Evolutionary conservation across 2,113 vertebrate species (phyloP), one percentile per base, ranked within the genome.

Genomic region (Engystomops pustulosus): DNA sequence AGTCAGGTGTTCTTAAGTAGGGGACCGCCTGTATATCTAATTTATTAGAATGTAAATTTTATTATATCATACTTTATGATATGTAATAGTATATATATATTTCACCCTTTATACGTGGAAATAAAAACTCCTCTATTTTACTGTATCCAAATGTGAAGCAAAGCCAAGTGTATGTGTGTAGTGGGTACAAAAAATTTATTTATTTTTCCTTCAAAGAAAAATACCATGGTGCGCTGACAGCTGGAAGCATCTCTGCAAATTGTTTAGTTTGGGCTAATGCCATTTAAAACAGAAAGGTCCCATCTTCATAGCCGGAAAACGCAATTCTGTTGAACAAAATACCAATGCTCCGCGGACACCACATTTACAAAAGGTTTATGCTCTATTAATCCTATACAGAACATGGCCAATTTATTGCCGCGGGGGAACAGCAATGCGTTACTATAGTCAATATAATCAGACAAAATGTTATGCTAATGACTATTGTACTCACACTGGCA

Each of bases 341-440:
- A 75, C 55, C 70, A 83, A 75, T 65, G 81, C 81, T 84, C 72
- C 49, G 30, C 27, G 58, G 71, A 84, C 81, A 84, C 72, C 81
- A 74, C 34, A 38, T 65, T 76, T 68, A 77, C 58, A 44, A 77
- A 84, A 74, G 60, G 58, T 58, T 84, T 77, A 77, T 77, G 81
- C 81, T 77, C 81, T 84, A 84, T 84, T 77, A 84, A 84, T 76
- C 55, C 70, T 47, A 83, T 23, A 83, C 58, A 83, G 72, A 76
- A 84, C 58, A 75, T 62, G 51, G 71, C 44, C 81, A 77, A 62
- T 68, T 77, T 62, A 68, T 68, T 77, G 71, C 81, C 81, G 68
- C 71, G 77, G 72, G n/a, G 71, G 72, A 84, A 67, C 58, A 53
- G 71, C 58, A 51, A 77, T 51, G 81, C 58, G 14, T 67, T 49